Conservation (phyloP, 2,888 invertebrate species). For the Steinernema hermaphroditum region DNA sequence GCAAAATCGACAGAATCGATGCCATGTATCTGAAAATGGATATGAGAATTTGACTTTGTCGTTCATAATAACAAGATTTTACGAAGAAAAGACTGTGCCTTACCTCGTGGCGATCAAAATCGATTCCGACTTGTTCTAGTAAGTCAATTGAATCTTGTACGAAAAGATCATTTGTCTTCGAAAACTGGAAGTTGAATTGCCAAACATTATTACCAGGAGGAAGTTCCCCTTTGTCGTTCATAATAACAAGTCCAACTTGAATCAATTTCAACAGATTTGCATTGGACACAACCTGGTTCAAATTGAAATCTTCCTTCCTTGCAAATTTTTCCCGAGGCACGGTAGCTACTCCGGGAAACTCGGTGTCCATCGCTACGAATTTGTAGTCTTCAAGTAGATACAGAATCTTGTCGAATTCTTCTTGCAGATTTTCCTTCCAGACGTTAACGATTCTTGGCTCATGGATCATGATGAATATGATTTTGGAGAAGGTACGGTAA, state of each 20-base stretch:
- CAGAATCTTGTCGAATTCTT: slow-evolving; percentile 91
- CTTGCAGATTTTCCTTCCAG: slow-evolving; percentile 93
- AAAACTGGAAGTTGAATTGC: slow-evolving; percentile 99
- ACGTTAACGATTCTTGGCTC: slow-evolving; percentile 75
- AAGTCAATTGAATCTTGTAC: slow-evolving; percentile 98
- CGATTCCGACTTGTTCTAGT: slow-evolving; percentile 86
- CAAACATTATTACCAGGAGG: slow-evolving; percentile 84
- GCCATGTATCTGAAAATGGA: slow-evolving; percentile 75
- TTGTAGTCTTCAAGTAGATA: slow-evolving; percentile 74
- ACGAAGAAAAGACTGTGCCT: too few relatives aligned
- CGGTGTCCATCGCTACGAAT: slow-evolving; percentile 84
- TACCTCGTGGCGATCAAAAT: slow-evolving; percentile 96
- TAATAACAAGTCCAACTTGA: slow-evolving; percentile 84
- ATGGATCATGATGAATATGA: too few relatives aligned
- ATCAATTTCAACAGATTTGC: slow-evolving; percentile 96
- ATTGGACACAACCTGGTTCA: slow-evolving; percentile 84
- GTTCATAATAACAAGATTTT: too few relatives aligned
- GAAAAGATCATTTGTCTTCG: slow-evolving; percentile 88
- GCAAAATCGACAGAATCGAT: slow-evolving; percentile 96
- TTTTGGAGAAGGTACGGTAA: too few relatives aligned
- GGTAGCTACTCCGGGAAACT: slow-evolving; percentile 97
- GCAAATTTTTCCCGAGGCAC: slow-evolving; percentile 82
- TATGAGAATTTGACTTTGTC: too few relatives aligned
- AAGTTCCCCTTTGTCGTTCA: slow-evolving; percentile 85
- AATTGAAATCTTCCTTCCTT: slow-evolving; percentile 71